phyloP scores from a whole-genome alignment of 2,797 vertebrate genomes.

The Lacerta bilineata region DNA sequence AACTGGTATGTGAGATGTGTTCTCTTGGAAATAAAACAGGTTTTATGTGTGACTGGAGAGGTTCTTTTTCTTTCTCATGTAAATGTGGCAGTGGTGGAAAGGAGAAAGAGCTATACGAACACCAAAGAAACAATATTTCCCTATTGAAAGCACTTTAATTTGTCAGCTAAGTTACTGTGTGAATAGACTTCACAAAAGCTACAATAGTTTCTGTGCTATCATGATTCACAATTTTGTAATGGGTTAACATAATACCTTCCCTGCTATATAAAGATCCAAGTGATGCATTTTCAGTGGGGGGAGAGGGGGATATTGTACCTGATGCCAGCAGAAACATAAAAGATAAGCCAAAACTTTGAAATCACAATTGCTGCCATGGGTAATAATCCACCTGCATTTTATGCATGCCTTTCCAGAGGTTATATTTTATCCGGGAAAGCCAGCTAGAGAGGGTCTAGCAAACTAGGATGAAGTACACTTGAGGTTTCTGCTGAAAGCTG shows the following conservation, averaged over 20 bases:
- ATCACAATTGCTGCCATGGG: background rate
- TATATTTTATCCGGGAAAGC: background rate
- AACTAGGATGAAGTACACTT: background rate
- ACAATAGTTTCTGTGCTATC: conserved; percentile 29
- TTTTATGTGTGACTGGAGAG: background rate
- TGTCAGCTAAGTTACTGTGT: background rate
- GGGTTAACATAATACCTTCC: conserved; percentile 40
- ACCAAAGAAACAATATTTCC: conserved; percentile 47
- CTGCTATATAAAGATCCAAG: conserved; percentile 41
- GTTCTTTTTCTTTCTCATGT: conserved; percentile 39
- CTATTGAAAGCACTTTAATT: conserved; percentile 31
- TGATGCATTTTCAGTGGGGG: conserved; percentile 13
- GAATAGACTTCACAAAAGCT: conserved; percentile 39
- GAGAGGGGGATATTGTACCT: accelerated
- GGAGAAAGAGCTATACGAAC: background rate
- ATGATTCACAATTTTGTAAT: conserved; percentile 39
- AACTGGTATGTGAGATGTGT: background rate
- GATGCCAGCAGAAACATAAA: conserved; percentile 44
- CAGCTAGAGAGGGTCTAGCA: background rate
- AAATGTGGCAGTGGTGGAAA: conserved; percentile 30
- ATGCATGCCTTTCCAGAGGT: background rate
- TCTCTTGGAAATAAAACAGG: conserved; percentile 40
- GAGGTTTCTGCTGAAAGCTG: background rate
- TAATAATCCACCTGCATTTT: background rate
- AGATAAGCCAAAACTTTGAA: conserved; percentile 42